Evolutionary conservation across 1,140 invertebrate genomes (phyloP).

Genomic region (Schmidtea mediterranea): DNA sequence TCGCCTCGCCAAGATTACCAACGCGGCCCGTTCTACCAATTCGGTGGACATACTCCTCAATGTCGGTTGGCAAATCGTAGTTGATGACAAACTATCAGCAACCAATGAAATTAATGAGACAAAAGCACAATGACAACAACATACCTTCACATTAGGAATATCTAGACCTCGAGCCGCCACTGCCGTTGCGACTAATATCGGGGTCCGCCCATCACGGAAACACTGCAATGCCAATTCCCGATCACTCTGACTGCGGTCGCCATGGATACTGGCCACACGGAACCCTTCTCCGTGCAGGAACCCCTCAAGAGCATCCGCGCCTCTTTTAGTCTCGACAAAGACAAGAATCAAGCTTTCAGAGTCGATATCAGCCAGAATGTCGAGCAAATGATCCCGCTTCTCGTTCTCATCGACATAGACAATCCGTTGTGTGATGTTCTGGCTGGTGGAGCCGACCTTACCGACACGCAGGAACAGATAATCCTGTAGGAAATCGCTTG

Average conservation of each 20-base stretch:
- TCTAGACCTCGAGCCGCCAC: conserved; percentile 81
- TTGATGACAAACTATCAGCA: no score
- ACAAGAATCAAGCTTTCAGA: conserved; percentile 49
- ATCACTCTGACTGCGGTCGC: conserved; percentile 74
- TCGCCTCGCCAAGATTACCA: conserved; percentile 66
- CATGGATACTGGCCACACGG: conserved; percentile 91
- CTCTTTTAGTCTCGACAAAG: conserved; percentile 96
- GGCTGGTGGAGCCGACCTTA: conserved; percentile 86
- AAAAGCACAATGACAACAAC: background rate
- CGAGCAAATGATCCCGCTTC: conserved; percentile 73
- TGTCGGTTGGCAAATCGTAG: no score
- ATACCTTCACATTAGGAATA: conserved; percentile 55
- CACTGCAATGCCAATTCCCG: conserved; percentile 68
- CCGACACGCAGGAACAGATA: conserved; percentile 97
- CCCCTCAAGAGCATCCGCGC: conserved; percentile 73
- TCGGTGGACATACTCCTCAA: conserved; percentile 33
- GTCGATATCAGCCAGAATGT: conserved; percentile 39
- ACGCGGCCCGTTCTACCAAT: conserved; percentile 80
- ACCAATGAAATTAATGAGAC: no score
- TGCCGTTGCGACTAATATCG: conserved; percentile 86
- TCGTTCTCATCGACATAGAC: conserved; percentile 91
- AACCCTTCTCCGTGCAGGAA: conserved; percentile 58
- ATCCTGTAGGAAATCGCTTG: conserved; percentile 79
- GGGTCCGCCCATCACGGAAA: conserved; percentile 63
- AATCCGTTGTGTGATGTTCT: conserved; percentile 94